Evolutionary conservation across 1,140 invertebrate species (phyloP).

Genomic region (Pissodes strobi): DNA sequence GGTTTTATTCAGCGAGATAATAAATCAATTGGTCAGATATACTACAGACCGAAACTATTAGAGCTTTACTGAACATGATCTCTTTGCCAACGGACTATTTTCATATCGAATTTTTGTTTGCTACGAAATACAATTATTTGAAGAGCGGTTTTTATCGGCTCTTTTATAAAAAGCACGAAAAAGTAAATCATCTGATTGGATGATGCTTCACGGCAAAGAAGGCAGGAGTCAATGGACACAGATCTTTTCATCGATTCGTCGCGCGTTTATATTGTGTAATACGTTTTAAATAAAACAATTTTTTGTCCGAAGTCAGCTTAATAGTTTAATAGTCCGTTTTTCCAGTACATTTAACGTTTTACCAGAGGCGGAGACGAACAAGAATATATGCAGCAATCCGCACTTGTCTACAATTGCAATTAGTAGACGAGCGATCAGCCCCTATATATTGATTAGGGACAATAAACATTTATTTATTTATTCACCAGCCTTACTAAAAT

Average conservation of each 20-base stretch:
- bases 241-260: slow-evolving; percentile 21
- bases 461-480: too few species aligned
- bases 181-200: slow-evolving; percentile 21
- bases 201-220: slow-evolving; percentile 1
- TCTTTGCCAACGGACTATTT: background rate
- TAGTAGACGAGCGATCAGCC: too few species aligned
- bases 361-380: too few species aligned
- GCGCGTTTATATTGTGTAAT: slow-evolving; percentile 26
- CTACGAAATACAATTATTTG: slow-evolving; percentile 34
- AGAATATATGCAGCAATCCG: too few species aligned
- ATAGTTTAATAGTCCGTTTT: slow-evolving; percentile 17
- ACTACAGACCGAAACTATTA: background rate
- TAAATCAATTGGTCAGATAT: too few species aligned
- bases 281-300: slow-evolving; percentile 28
- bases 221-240: slow-evolving; percentile 16
- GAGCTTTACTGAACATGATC: too few species aligned
- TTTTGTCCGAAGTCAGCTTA: slow-evolving; percentile 1
- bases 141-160: slow-evolving; percentile 31
- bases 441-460: too few species aligned
- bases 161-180: slow-evolving; percentile 14
- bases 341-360: slow-evolving; percentile 15
- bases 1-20: too few species aligned
- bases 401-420: too few species aligned
- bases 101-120: background rate
- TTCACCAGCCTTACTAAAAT: too few species aligned